Evolutionary conservation across 2,113 vertebrate species (phyloP).

Genomic region (Brachyistius frenatus): DNA sequence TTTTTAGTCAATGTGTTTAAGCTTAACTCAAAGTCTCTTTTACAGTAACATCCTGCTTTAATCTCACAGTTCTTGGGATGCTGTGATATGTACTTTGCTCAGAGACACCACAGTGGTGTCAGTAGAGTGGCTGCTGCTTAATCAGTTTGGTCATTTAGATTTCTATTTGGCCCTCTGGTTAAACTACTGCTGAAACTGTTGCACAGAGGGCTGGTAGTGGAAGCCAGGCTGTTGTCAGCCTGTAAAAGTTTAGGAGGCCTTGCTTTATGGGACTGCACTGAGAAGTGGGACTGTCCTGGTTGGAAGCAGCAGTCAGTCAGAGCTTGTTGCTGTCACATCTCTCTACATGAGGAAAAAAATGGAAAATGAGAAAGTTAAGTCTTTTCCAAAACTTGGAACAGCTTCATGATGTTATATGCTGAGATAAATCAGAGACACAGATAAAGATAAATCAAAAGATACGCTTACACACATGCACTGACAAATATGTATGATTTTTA

Average conservation of each 20-base stretch:
- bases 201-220: slow-evolving; percentile 35
- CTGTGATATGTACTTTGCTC: not conserved
- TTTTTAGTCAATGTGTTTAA: too few relatives aligned
- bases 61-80: not conserved
- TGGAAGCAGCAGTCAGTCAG: slow-evolving; percentile 49
- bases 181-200: not conserved
- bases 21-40: too few relatives aligned
- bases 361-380: slow-evolving; percentile 35
- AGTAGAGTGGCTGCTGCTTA: not conserved
- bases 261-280: slow-evolving; percentile 63
- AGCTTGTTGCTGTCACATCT: slow-evolving; percentile 53
- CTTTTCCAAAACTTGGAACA: slow-evolving; percentile 11
- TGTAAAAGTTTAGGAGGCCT: slow-evolving; percentile 75
- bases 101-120: too few relatives aligned
- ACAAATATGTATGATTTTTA: slow-evolving; percentile 34
- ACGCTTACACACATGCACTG: slow-evolving; percentile 20
- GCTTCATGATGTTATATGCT: slow-evolving; percentile 43
- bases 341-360: slow-evolving; percentile 36
- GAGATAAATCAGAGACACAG: slow-evolving; percentile 22
- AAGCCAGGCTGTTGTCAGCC: slow-evolving; percentile 72
- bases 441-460: not conserved
- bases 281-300: slow-evolving; percentile 50
- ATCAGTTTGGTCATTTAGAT: not conserved
- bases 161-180: slow-evolving; percentile 3
- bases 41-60: not conserved